These are phyloP conservation scores for Rhopalosiphum nymphaeae DNA, from an alignment of 2,888 invertebrate genomes.

Conservation along the genomic window DNA sequence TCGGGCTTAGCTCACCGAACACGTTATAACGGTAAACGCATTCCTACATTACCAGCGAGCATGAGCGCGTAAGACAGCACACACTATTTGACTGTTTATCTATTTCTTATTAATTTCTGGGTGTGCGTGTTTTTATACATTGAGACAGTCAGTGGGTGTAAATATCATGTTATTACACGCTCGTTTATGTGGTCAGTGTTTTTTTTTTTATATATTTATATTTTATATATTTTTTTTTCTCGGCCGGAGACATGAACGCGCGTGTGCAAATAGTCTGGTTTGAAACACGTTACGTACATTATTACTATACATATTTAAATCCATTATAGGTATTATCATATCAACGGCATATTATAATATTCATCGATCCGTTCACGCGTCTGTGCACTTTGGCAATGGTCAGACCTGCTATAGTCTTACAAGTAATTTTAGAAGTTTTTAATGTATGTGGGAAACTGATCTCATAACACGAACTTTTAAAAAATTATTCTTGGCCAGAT, in stretches of 20 bases:
- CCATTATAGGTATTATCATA: too few relatives aligned
- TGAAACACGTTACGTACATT: neutral
- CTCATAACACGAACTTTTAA: neutral
- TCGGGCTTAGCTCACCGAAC: neutral
- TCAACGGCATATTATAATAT: neutral
- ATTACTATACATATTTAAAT: too few relatives aligned
- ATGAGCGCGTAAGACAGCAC: neutral
- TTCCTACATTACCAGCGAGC: slow-evolving; percentile 30
- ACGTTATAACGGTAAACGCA: slow-evolving; percentile 60
- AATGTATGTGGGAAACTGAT: neutral
- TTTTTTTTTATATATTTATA: neutral
- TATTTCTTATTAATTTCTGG: neutral
- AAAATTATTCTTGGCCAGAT: neutral
- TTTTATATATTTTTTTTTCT: neutral
- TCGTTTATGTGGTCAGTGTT: neutral
- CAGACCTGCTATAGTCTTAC: neutral
- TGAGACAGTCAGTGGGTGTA: neutral
- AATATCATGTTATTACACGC: neutral
- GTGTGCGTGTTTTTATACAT: neutral
- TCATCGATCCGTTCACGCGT: neutral
- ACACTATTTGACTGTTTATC: neutral
- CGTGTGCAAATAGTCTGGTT: neutral
- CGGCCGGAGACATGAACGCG: neutral
- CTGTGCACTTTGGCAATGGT: neutral
- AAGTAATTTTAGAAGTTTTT: neutral